Evolutionary conservation across 2,888 invertebrate species (phyloP).

Genomic region (Acrobasis consociella): DNA sequence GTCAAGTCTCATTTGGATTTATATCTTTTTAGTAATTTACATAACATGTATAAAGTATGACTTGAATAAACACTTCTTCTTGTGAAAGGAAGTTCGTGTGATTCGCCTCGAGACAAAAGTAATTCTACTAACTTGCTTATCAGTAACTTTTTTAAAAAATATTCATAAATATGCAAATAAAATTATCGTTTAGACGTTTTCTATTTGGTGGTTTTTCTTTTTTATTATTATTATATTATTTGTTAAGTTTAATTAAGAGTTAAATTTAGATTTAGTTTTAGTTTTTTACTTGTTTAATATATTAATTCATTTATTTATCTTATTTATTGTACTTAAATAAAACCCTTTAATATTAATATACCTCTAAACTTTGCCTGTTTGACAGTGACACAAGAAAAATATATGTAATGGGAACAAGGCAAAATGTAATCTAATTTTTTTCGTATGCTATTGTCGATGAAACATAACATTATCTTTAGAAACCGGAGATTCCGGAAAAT

Average conservation of each 20-base stretch:
- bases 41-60: background rate
- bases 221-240: too few relatives aligned
- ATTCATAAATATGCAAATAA: too few relatives aligned
- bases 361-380: too few relatives aligned
- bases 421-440: background rate
- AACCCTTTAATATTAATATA: too few relatives aligned
- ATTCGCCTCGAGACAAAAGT: background rate
- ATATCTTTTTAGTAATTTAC: background rate
- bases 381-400: background rate
- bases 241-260: too few relatives aligned
- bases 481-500: background rate
- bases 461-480: background rate
- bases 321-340: too few relatives aligned
- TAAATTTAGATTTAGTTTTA: too few relatives aligned
- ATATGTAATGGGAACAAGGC: background rate
- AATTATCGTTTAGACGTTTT: too few relatives aligned
- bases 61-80: conserved; percentile 2
- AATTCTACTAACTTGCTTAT: background rate
- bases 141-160: too few relatives aligned
- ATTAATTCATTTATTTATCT: too few relatives aligned
- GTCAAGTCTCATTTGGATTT: background rate
- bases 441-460: background rate
- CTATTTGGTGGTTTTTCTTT: too few relatives aligned
- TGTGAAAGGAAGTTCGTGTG: conserved; percentile 7
- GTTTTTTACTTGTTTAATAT: too few relatives aligned